These are phyloP conservation scores for Tauraco erythrolophus DNA, from an alignment of 2,113 vertebrate genomes.

Conservation along the genomic window DNA sequence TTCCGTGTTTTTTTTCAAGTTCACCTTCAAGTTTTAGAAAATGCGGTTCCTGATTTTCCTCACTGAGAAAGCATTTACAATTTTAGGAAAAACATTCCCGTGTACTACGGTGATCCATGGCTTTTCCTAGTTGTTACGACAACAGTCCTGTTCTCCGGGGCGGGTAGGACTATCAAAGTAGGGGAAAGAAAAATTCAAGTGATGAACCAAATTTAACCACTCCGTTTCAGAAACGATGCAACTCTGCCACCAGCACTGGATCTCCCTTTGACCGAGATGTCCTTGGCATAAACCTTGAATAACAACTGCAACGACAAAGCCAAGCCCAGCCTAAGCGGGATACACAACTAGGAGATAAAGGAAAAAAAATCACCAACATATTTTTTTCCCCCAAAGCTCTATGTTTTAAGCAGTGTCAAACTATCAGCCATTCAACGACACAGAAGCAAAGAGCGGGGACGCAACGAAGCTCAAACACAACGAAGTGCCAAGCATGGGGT, in stretches of 20 bases:
- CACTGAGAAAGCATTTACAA: background rate
- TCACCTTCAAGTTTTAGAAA: background rate
- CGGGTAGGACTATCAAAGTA: background rate
- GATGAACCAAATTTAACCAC: background rate
- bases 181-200: background rate
- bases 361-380: background rate
- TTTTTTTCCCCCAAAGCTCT: background rate
- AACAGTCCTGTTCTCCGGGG: background rate
- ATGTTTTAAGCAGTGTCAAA: background rate
- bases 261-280: background rate
- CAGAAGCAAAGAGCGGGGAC: background rate
- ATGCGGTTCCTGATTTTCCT: background rate
- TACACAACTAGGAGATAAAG: background rate
- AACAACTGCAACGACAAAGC: background rate
- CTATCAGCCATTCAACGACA: background rate
- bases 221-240: background rate
- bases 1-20: background rate
- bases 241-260: background rate
- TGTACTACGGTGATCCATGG: background rate
- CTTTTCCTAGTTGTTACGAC: background rate
- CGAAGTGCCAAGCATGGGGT: accelerated
- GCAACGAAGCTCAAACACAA: background rate
- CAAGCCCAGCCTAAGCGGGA: background rate
- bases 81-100: background rate
- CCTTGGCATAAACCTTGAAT: background rate